Base-by-base conservation (phyloP, 1,140 invertebrate genomes). In the Rhizoglyphus robini region DNA sequence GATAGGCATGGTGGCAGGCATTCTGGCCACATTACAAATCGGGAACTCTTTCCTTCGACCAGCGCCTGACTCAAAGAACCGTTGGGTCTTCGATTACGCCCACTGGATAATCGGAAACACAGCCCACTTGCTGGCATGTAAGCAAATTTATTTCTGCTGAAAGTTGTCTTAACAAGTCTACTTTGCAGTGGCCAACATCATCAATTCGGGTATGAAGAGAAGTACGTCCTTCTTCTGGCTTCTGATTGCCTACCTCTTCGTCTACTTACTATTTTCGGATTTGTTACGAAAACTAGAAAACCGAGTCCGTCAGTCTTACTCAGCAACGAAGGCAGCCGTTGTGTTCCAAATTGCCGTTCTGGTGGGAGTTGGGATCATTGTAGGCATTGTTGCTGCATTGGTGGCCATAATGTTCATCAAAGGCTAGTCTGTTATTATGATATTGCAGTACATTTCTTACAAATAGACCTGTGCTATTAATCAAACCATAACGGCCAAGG, bases 71-170 rank as follows among this genome's bases (percentile, higher is more conserved):
- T 46, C 61, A 1, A 20, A 46, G n/a, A 31, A 63, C 47, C 32
- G 61, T 11, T 60, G 48, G 2, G 20, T 63, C 32, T 63, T 49
- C n/a, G 32, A 63, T 31, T 63, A 47, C 20, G 36, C 15, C n/a
- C 61, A 63, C 32, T 63, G 61, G 61, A n/a, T 63, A 20, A 47
- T 46, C 8, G 61, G 61, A 15, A 63, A 61, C 15, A 18, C 32
- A 4, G 61, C 61, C 4, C 61, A 63, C 18, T 3, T 46, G 5
- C 27, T 63, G 15, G 61, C 61, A 11, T 57, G 51, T 57, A 57
- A 57, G 41, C 23, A 46, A 46, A 15, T 23, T 46, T 23, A 46
- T 46, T 46, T 23, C 15, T 46, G 15, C 23, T 46, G 23, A 15
- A 46, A 23, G 23, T 15, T 23, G 15, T 15, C 41, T 46, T 23